Evolutionary conservation across 2,113 vertebrate genomes (phyloP).

Genomic region (Saccopteryx leptura): DNA sequence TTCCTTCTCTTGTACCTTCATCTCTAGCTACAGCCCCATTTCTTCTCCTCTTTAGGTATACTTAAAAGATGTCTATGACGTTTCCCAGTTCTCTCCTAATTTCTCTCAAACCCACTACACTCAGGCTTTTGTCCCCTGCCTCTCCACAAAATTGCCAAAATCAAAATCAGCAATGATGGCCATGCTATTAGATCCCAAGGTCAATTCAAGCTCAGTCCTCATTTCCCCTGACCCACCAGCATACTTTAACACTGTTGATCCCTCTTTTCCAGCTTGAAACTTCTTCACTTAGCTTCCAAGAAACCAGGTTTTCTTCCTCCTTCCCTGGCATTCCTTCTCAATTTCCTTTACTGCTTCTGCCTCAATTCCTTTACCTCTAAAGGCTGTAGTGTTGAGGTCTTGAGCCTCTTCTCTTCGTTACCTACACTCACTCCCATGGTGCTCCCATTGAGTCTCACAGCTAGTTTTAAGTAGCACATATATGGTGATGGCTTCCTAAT

Average conservation of each 20-base stretch:
- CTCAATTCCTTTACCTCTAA: neutral
- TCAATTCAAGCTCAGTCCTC: neutral
- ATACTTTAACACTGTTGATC: neutral
- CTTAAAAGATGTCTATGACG: neutral
- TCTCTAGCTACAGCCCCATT: neutral
- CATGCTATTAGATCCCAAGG: neutral
- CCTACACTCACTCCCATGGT: neutral
- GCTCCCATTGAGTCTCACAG: neutral
- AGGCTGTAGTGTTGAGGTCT: neutral
- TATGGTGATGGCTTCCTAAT: neutral
- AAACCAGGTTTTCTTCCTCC: neutral
- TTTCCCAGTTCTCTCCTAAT: neutral
- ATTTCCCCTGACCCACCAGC: neutral
- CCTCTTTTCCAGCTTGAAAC: neutral
- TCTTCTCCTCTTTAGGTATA: constrained; percentile 6
- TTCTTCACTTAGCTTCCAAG: neutral
- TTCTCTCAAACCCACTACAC: neutral
- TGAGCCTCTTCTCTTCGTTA: neutral
- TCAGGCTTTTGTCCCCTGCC: neutral
- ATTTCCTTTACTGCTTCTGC: neutral
- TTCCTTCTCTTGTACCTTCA: neutral
- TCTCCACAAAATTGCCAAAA: neutral
- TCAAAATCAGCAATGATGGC: neutral
- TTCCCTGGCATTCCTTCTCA: neutral
- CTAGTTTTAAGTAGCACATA: neutral